A percentile compares a stretch with the other conserved stretches of the same genome.
These are phyloP conservation scores for Siniperca knerii DNA, from an alignment of 2,113 vertebrate genomes.

Conservation along the genomic window DNA sequence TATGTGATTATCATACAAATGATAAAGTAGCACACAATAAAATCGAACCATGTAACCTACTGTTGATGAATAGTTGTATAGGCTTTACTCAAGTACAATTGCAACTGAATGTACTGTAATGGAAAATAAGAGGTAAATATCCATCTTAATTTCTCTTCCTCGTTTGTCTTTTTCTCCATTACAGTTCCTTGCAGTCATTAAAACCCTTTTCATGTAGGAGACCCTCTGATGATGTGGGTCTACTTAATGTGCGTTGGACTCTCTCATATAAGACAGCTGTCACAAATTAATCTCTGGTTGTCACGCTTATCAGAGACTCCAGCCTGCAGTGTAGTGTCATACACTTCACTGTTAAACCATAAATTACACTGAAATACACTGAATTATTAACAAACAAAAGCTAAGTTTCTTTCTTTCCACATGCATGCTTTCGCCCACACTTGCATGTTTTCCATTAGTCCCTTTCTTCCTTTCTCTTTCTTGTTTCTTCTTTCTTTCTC, in stretches of 20 bases:
- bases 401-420: neutral
- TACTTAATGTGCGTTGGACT: neutral
- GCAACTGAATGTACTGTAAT: neutral
- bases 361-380: slow-evolving; percentile 24
- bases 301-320: neutral
- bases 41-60: slow-evolving; percentile 12
- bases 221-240: neutral
- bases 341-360: neutral
- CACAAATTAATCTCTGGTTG: slow-evolving; percentile 18
- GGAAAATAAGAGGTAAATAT: neutral
- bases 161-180: neutral
- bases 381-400: neutral
- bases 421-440: neutral
- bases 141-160: neutral
- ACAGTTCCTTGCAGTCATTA: neutral
- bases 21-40: slow-evolving; percentile 28
- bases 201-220: neutral
- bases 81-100: slow-evolving; percentile 5
- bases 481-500: neutral
- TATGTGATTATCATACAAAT: slow-evolving; percentile 73
- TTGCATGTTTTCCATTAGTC: neutral
- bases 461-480: neutral
- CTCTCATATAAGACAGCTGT: neutral
- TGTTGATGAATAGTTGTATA: slow-evolving; percentile 22
- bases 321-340: neutral